Percentiles rank a stretch among this genome's conserved stretches.
Conservation (phyloP, 2,113 vertebrate genomes). For the Bubalus kerabau region DNA sequence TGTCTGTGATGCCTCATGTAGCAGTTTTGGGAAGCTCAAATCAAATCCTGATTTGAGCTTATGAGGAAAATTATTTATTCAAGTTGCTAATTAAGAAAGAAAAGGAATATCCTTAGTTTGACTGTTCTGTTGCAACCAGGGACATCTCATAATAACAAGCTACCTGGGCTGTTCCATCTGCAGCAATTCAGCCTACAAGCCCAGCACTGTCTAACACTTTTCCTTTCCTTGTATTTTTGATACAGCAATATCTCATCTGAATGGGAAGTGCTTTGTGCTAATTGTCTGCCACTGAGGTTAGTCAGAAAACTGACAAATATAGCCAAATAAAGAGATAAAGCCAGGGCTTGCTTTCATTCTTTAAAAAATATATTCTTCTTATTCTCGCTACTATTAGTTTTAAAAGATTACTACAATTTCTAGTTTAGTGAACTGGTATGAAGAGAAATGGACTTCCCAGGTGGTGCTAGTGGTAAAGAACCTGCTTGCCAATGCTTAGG, state of each 20-base stretch:
- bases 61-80: conserved; percentile 70
- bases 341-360: neutral
- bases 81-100: conserved; percentile 69
- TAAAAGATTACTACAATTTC: neutral
- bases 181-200: neutral
- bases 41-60: conserved; percentile 24
- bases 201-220: neutral
- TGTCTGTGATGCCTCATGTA: conserved; percentile 43
- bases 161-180: conserved; percentile 14
- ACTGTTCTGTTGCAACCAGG: conserved; percentile 26
- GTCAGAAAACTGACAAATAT: neutral
- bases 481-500: neutral
- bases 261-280: conserved; percentile 7
- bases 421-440: neutral
- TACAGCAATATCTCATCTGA: neutral
- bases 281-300: conserved; percentile 26
- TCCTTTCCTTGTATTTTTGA: conserved; percentile 32
- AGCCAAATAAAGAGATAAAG: neutral
- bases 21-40: conserved; percentile 45
- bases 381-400: neutral
- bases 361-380: neutral
- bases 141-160: conserved; percentile 57
- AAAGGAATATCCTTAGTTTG: conserved; percentile 56
- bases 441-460: neutral
- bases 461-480: neutral